Percentiles rank a stretch among this genome's conserved stretches.
phyloP scores from a whole-genome alignment of 2,888 invertebrate species.

The Chromoteleia sp. region DNA sequence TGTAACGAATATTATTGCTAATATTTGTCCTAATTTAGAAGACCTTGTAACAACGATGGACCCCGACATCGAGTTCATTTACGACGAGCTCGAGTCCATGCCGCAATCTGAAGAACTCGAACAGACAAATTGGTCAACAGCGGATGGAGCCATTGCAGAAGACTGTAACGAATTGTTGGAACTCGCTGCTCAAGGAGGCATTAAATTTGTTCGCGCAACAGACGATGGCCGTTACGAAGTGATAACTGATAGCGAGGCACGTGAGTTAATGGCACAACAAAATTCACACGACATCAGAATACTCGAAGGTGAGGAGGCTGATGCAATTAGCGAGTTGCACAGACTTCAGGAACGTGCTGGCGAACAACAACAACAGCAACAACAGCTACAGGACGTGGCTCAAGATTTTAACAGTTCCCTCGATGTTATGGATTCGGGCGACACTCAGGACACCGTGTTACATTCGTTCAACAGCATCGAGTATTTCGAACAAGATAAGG shows the following conservation, averaged over 20 bases:
- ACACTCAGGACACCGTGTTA: constrained; percentile 71
- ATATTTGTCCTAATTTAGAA: constrained; percentile 35
- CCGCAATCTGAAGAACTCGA: constrained; percentile 28
- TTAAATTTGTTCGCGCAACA: constrained; percentile 84
- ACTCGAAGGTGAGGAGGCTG: constrained; percentile 80
- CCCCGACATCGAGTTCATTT: constrained; percentile 65
- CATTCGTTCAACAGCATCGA: constrained; percentile 76
- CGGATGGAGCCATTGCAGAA: constrained; percentile 72
- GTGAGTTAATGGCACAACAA: constrained; percentile 82
- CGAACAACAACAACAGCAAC: constrained; percentile 26
- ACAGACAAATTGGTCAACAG: constrained; percentile 48
- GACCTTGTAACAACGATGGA: constrained; percentile 55
- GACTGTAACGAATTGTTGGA: constrained; percentile 83
- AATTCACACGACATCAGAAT: constrained; percentile 83
- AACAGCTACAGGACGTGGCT: constrained; percentile 18
- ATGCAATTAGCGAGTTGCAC: constrained; percentile 79
- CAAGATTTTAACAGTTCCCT: constrained; percentile 58
- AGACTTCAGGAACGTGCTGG: constrained; percentile 58
- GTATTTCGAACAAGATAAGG: constrained; percentile 79
- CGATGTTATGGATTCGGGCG: constrained; percentile 79
- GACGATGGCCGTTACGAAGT: constrained; percentile 84
- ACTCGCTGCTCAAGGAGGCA: constrained; percentile 83
- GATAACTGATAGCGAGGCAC: constrained; percentile 83
- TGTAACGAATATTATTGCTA: constrained; percentile 16
- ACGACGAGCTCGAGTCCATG: constrained; percentile 39